phyloP scores from a whole-genome alignment of 1,140 invertebrate species.

The Thaumetopoea pityocampa region DNA sequence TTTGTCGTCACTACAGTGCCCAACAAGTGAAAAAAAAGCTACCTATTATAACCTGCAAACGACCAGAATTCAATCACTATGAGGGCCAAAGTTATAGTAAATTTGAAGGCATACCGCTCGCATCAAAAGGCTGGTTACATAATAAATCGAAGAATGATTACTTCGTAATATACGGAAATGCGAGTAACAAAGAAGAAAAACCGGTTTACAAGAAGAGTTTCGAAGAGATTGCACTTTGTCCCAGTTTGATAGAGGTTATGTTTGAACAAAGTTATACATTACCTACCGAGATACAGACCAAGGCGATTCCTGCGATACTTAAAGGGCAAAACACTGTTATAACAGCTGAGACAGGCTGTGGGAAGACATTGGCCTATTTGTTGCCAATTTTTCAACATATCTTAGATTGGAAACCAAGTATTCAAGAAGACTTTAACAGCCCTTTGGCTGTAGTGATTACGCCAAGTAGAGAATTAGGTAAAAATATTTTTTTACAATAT shows the following conservation, averaged over 20 bases:
- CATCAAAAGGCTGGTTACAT: constrained; percentile 88
- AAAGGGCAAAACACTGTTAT: constrained; percentile 82
- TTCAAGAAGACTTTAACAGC: constrained; percentile 76
- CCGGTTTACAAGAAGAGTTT: constrained; percentile 68
- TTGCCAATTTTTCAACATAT: constrained; percentile 88
- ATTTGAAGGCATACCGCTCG: constrained; percentile 82
- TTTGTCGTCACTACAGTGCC: constrained; percentile 53
- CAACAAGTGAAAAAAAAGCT: constrained; percentile 56
- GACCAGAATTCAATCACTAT: constrained; percentile 82
- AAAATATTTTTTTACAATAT: constrained; percentile 21
- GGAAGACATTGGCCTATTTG: constrained; percentile 94
- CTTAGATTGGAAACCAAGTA: constrained; percentile 71
- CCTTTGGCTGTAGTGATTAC: constrained; percentile 88
- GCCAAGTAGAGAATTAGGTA: constrained; percentile 88
- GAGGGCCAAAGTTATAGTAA: constrained; percentile 80
- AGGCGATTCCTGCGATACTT: constrained; percentile 79
- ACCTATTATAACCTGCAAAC: constrained; percentile 83
- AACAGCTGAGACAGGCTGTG: constrained; percentile 95
- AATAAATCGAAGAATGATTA: constrained; percentile 86
- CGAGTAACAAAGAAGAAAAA: constrained; percentile 57
- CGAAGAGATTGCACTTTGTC: constrained; percentile 73
- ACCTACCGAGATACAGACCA: constrained; percentile 83
- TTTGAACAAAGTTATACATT: constrained; percentile 70
- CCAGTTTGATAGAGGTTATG: constrained; percentile 77
- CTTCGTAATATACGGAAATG: constrained; percentile 82